Evolutionary conservation across 2,797 vertebrate genomes (phyloP), one percentile per base, ranked within the genome.

Genomic region (Cuniculus paca): DNA sequence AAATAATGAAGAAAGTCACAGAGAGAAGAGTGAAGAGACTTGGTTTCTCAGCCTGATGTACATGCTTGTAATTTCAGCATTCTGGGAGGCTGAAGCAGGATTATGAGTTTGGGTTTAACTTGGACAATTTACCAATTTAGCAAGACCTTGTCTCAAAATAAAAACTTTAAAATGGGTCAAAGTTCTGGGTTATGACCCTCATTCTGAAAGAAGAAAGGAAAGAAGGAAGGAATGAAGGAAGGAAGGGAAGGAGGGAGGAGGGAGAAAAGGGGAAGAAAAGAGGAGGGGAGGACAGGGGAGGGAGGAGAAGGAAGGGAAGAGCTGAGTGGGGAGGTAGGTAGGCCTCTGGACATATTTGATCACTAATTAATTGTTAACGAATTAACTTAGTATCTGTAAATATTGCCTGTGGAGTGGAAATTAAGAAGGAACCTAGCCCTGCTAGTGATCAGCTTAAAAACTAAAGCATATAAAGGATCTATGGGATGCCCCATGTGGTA

Each of bases 351-450:
- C 42, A 77, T 34, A 68, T 42, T 61, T 45, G 4, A 68, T 84
- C 10, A 70, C 28, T 61, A 70, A 88, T 36, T 74, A 93, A 77
- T 24, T 39, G 6, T 39, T 92, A 58, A 79, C 19, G 75, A 89
- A 20, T 74, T 90, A 83, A 79, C 8, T 36, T 34, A 88, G 65
- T 22, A 0, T 92, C 48, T 88, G 48, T 65, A 34, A 48, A 19
- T 58, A 89, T 13, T n/a, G 10, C 74, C 52, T 63, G 0, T 72
- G 6, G 24, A 79, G 39, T 28, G 75, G 77, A 84, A 94, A 48
- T 19, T 48, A 91, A 52, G 10, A 24, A 84, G 52, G 17, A 79
- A n/a, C 8, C 58, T 60, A 63, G 68, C 48, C n/a, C 3, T 31
- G 45, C 10, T 48, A 56, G n/a, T 34, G 52, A 42, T 56, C 19